Evolutionary conservation across 2,888 invertebrate genomes (phyloP).

Genomic region (Synergus japonicus): DNA sequence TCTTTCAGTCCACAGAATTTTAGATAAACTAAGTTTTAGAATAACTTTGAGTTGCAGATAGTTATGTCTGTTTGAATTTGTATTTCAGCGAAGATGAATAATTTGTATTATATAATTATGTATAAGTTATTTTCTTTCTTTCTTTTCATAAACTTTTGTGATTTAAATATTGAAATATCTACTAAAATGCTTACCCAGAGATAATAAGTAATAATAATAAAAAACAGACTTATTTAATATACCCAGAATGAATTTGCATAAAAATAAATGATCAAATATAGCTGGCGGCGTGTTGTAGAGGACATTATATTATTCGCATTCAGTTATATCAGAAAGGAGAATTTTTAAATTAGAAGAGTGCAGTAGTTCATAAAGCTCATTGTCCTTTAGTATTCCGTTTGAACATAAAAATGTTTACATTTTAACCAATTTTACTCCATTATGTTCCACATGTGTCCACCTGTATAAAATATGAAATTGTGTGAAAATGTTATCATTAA

Average conservation of each 20-base stretch:
- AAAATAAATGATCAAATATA: too few species aligned
- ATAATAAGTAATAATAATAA: too few species aligned
- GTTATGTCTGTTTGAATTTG: neutral
- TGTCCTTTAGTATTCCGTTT: neutral
- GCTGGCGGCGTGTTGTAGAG: neutral
- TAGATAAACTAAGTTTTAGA: constrained; percentile 20
- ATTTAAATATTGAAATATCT: too few species aligned
- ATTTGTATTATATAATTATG: neutral
- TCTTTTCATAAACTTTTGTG: too few species aligned
- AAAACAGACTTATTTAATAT: too few species aligned
- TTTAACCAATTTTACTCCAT: neutral
- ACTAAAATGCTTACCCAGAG: too few species aligned
- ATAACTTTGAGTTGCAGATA: constrained; percentile 14
- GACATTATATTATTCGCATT: neutral
- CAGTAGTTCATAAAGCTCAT: neutral
- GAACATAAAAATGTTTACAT: constrained; percentile 4
- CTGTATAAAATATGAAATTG: neutral
- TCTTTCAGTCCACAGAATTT: constrained; percentile 7
- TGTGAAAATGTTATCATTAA: neutral
- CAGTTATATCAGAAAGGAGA: neutral
- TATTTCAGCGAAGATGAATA: neutral
- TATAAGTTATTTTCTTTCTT: too few species aligned
- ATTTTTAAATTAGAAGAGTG: neutral
- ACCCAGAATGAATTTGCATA: too few species aligned
- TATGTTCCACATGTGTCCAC: neutral